Conservation (phyloP, 2,888 invertebrate species). For the Ormyrus rosae region DNA sequence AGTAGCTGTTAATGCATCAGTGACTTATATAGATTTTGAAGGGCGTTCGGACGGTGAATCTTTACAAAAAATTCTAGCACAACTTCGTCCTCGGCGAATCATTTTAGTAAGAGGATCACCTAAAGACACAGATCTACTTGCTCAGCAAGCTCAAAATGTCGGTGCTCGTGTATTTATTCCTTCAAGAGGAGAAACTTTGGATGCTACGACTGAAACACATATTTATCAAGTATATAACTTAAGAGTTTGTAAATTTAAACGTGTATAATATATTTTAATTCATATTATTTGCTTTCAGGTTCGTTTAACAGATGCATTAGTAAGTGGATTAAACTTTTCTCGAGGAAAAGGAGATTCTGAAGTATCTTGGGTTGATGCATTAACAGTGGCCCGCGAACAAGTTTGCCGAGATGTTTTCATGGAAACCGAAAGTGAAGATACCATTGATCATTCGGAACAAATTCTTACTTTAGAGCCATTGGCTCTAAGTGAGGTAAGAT, state of each 20-base stretch:
- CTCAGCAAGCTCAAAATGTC: slow-evolving; percentile 82
- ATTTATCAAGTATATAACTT: slow-evolving; percentile 89
- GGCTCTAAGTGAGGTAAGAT: slow-evolving; percentile 74
- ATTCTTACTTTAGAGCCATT: slow-evolving; percentile 84
- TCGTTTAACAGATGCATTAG: slow-evolving; percentile 92
- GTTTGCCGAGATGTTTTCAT: slow-evolving; percentile 79
- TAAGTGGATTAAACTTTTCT: slow-evolving; percentile 91
- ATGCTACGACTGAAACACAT: slow-evolving; percentile 98
- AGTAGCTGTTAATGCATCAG: slow-evolving; percentile 88
- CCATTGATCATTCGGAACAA: slow-evolving; percentile 76
- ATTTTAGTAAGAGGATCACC: slow-evolving; percentile 85
- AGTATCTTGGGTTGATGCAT: slow-evolving; percentile 96
- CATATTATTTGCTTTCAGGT: slow-evolving; percentile 79
- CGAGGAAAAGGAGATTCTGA: slow-evolving; percentile 91
- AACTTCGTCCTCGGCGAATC: slow-evolving; percentile 82
- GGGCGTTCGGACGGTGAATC: slow-evolving; percentile 93
- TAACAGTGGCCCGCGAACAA: slow-evolving; percentile 79
- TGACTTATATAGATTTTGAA: slow-evolving; percentile 98
- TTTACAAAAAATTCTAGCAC: slow-evolving; percentile 82
- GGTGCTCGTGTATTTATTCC: slow-evolving; percentile 91
- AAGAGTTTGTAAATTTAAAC: background rate
- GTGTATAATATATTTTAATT: slow-evolving; percentile 2
- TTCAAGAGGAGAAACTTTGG: slow-evolving; percentile 87
- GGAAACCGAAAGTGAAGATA: slow-evolving; percentile 76
- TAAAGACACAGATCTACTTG: slow-evolving; percentile 83